Conservation (phyloP, 2,797 vertebrate species). For the Siniperca obscura region DNA sequence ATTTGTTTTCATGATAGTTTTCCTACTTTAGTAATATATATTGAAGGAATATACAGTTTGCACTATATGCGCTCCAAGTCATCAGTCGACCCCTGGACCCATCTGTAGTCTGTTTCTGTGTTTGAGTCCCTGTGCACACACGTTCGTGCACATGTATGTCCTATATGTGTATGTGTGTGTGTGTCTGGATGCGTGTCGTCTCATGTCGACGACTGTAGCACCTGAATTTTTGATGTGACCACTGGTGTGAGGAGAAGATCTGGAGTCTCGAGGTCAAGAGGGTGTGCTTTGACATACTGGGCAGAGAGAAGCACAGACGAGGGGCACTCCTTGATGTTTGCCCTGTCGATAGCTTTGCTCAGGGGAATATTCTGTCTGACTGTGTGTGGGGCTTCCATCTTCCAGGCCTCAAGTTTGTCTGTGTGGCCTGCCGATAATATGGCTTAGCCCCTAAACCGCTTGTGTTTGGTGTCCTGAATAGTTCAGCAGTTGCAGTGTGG, state of each 20-base stretch:
- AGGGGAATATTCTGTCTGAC: conserved; percentile 71
- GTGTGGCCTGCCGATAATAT: conserved; percentile 24
- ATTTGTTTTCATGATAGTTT: neutral
- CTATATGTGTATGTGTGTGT: neutral
- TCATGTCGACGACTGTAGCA: conserved; percentile 61
- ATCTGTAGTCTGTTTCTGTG: conserved; percentile 19
- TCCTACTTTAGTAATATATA: neutral
- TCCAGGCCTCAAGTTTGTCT: conserved; percentile 62
- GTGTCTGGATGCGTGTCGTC: conserved; percentile 36
- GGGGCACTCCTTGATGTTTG: conserved; percentile 80
- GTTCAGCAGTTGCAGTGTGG: conserved; percentile 25
- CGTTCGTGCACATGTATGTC: conserved; percentile 7
- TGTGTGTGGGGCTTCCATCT: conserved; percentile 45
- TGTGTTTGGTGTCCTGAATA: conserved; percentile 43
- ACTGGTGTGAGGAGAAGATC: conserved; percentile 72
- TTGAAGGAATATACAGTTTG: neutral
- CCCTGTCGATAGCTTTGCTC: conserved; percentile 78
- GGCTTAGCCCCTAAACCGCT: conserved; percentile 38
- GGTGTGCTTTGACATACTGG: conserved; percentile 80
- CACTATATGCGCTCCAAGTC: neutral
- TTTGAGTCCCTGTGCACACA: neutral
- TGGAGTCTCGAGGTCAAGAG: conserved; percentile 78
- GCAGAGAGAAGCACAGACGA: conserved; percentile 62
- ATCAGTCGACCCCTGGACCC: neutral
- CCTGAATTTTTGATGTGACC: conserved; percentile 79